Conservation (phyloP, 2,113 vertebrate species). For the Galemys pyrenaicus region DNA sequence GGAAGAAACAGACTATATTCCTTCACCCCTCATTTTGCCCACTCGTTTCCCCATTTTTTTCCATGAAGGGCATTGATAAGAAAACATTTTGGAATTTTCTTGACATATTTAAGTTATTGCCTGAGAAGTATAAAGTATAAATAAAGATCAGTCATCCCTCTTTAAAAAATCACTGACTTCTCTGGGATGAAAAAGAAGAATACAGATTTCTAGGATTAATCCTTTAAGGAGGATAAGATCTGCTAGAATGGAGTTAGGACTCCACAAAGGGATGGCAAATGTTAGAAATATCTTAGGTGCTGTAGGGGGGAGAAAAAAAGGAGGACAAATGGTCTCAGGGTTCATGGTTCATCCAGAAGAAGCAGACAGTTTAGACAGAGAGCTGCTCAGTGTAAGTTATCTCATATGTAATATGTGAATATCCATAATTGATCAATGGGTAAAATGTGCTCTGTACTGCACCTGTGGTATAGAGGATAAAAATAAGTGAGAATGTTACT, state of each 20-base stretch:
- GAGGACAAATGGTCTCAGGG: neutral
- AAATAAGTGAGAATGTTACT: neutral
- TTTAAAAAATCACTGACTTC: neutral
- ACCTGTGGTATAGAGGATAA: no score
- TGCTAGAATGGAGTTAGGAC: neutral
- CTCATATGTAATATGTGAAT: no score
- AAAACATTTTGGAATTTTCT: neutral
- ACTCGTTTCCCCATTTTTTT: accelerated
- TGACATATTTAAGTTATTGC: neutral
- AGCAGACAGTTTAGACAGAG: neutral
- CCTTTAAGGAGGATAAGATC: neutral
- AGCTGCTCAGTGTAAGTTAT: no score
- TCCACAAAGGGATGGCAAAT: no score
- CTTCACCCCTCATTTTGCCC: neutral
- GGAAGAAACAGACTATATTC: neutral
- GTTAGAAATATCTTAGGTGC: neutral
- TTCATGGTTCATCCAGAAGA: neutral
- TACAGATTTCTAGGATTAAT: neutral
- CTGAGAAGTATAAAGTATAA: neutral
- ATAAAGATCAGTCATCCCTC: neutral
- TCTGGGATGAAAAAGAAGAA: neutral
- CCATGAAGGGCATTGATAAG: no score
- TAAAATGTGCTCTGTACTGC: no score
- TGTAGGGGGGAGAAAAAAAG: neutral
- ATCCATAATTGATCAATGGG: no score